These are phyloP conservation scores for Cephalotes varians DNA, from an alignment of 2,888 invertebrate genomes.

Conservation along the genomic window DNA sequence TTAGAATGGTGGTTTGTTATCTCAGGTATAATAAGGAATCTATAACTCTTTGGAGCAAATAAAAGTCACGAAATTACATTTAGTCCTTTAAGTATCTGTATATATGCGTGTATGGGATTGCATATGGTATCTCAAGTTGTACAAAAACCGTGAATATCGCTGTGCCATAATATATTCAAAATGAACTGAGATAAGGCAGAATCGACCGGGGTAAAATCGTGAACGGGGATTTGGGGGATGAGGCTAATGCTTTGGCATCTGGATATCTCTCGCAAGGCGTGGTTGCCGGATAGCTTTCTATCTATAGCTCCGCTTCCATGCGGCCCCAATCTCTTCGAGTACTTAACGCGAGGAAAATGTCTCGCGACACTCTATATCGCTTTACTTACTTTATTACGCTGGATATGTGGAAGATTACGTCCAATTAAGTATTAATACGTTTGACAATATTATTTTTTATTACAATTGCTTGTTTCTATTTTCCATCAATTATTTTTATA, in stretches of 20 bases:
- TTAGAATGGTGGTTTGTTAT: constrained; percentile 1
- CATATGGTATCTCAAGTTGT: constrained; percentile 27
- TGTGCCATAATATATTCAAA: constrained; percentile 47
- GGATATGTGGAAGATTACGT: background rate
- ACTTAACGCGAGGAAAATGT: constrained; percentile 48
- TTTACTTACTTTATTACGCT: constrained; percentile 2
- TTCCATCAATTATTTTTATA: background rate
- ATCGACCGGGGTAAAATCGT: constrained; percentile 68
- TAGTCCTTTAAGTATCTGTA: constrained; percentile 8
- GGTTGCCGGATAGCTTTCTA: constrained; percentile 66
- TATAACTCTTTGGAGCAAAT: constrained; percentile 11
- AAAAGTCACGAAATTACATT: constrained; percentile 36
- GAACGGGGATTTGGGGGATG: constrained; percentile 33
- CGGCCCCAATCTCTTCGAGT: constrained; percentile 52
- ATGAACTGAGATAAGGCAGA: constrained; percentile 58
- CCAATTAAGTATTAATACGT: background rate
- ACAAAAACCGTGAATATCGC: constrained; percentile 33
- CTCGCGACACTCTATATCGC: constrained; percentile 3
- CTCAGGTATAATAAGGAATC: constrained; percentile 6
- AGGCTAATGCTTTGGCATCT: constrained; percentile 70
- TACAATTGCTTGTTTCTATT: background rate
- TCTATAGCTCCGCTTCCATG: constrained; percentile 58
- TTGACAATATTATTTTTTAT: background rate
- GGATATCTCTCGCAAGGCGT: constrained; percentile 75
- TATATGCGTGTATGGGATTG: background rate